Evolutionary conservation across 2,113 vertebrate genomes (phyloP).

Genomic region (Thermophis baileyi): DNA sequence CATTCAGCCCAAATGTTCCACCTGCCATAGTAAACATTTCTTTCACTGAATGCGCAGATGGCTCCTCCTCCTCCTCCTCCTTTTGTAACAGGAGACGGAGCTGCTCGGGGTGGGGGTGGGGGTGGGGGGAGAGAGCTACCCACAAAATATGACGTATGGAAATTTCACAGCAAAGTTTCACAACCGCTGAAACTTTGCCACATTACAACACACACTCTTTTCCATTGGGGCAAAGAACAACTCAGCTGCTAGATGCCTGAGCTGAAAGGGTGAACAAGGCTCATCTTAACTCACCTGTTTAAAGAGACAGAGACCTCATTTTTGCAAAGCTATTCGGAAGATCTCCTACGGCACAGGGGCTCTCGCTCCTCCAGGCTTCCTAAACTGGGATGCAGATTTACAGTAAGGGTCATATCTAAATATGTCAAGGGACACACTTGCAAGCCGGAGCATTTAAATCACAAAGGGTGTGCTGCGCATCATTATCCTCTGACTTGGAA

Average conservation of each 20-base stretch:
- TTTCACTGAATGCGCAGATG: neutral
- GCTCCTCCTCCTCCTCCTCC: neutral
- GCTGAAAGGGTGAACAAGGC: neutral
- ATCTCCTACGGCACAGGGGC: neutral
- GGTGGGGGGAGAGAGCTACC: neutral
- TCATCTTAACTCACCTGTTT: fast-evolving
- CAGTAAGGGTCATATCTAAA: neutral
- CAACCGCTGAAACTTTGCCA: constrained; percentile 42
- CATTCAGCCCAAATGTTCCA: constrained; percentile 36
- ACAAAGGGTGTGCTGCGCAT: neutral
- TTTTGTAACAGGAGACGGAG: constrained; percentile 48
- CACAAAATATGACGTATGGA: constrained; percentile 28
- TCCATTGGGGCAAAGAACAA: neutral
- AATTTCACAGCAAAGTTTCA: constrained; percentile 51
- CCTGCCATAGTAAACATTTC: constrained; percentile 27
- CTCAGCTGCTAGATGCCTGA: neutral
- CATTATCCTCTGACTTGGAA: fast-evolving
- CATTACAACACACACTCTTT: constrained; percentile 8
- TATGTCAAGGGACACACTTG: neutral
- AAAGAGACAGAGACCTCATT: neutral
- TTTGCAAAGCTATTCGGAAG: neutral
- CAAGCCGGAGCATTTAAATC: neutral
- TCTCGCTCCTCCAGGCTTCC: neutral
- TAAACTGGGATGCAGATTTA: neutral
- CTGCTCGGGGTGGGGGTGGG: neutral